A percentile compares a stretch with the other conserved stretches of the same genome.
phyloP scores from a whole-genome alignment of 2,888 invertebrate species.

The Bombylius discolor region DNA sequence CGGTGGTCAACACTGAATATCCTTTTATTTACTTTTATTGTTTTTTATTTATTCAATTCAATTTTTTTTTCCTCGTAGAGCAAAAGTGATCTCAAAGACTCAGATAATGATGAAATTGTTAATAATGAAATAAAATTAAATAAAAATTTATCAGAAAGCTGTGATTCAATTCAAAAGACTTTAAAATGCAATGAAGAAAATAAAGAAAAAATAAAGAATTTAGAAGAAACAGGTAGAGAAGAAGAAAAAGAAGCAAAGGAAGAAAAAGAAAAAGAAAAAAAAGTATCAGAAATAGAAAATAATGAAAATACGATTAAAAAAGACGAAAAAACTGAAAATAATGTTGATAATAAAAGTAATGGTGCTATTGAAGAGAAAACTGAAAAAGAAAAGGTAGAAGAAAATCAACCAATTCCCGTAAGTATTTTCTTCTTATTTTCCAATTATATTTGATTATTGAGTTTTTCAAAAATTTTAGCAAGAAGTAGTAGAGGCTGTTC shows the following conservation, averaged over 20 bases:
- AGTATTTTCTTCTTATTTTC: too few species aligned
- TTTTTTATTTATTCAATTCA: not conserved
- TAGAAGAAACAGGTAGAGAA: too few species aligned
- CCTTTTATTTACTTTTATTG: not conserved
- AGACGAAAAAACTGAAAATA: not conserved
- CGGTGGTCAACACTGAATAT: too few species aligned
- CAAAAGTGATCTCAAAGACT: conserved; percentile 7
- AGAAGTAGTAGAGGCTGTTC: too few species aligned
- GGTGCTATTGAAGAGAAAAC: too few species aligned
- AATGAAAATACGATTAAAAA: not conserved
- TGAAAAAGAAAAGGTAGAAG: too few species aligned
- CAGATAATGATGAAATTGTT: not conserved
- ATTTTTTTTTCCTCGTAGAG: not conserved
- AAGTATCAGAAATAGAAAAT: not conserved
- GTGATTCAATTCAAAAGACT: not conserved
- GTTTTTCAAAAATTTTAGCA: too few species aligned
- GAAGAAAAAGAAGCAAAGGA: too few species aligned
- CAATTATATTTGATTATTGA: too few species aligned
- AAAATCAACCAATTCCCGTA: not conserved
- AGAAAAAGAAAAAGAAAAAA: not conserved
- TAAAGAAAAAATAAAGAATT: not conserved
- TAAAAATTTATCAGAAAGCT: not conserved
- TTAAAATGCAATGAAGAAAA: not conserved
- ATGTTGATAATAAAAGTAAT: not conserved
- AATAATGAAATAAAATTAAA: not conserved